phyloP scores from a whole-genome alignment of 2,113 vertebrate species.

The Tachysurus vachellii region DNA sequence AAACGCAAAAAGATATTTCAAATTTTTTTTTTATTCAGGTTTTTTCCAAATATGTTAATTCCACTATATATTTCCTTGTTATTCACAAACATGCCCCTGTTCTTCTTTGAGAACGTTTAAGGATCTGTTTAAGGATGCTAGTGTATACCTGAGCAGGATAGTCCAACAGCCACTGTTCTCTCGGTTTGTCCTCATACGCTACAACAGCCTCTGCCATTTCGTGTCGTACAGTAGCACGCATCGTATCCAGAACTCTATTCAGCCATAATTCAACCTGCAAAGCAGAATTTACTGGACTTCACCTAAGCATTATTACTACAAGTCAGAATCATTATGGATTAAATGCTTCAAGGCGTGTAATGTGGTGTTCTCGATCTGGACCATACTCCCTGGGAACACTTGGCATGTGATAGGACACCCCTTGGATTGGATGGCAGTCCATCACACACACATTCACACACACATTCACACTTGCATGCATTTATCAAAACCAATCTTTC shows the following conservation, averaged over 20 bases:
- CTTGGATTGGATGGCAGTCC: not conserved
- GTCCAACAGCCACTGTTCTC: slow-evolving; percentile 92
- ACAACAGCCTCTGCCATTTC: slow-evolving; percentile 81
- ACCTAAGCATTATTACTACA: not conserved
- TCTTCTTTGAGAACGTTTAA: slow-evolving; percentile 21
- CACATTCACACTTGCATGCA: not conserved
- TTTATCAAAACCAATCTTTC: not conserved
- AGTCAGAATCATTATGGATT: not conserved
- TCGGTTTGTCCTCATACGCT: slow-evolving; percentile 86
- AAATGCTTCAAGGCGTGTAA: not conserved
- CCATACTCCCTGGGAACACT: not conserved
- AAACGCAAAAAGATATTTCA: no score
- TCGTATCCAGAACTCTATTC: slow-evolving; percentile 78
- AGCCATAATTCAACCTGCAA: slow-evolving; percentile 90
- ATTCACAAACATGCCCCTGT: not conserved
- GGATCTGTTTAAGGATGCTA: not conserved
- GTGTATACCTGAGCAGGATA: slow-evolving; percentile 83
- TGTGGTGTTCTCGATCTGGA: not conserved
- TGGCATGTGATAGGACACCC: not conserved
- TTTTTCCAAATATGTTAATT: slow-evolving; percentile 21
- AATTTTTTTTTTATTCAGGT: no score
- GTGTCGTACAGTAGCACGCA: slow-evolving; percentile 84
- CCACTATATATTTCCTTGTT: slow-evolving; percentile 1
- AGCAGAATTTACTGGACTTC: not conserved
- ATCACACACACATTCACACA: not conserved